Evolutionary conservation across 1,140 invertebrate genomes (phyloP).

Genomic region (Brachionus paranguensis): DNA sequence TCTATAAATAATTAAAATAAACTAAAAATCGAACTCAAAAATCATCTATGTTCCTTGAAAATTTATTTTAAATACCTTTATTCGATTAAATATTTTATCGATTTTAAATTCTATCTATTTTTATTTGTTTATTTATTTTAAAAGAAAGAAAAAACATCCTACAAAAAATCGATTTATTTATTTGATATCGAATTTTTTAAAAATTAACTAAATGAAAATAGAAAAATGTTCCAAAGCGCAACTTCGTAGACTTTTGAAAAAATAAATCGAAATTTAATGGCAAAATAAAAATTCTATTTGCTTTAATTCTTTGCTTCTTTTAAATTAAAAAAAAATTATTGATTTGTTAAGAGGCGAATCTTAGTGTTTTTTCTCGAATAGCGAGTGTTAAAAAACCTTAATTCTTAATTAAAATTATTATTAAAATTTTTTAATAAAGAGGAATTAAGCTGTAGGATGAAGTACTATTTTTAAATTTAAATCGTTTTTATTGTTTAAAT

Average conservation of each 20-base stretch:
- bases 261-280: neutral
- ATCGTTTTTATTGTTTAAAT: neutral
- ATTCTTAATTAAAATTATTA: neutral
- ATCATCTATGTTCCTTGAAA: neutral
- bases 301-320: neutral
- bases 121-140: neutral
- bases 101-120: neutral
- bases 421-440: neutral
- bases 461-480: neutral
- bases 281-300: neutral
- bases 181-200: neutral
- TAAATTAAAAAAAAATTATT: neutral
- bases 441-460: neutral
- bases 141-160: neutral
- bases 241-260: neutral
- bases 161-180: neutral
- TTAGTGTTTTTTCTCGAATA: neutral
- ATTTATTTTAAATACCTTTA: neutral
- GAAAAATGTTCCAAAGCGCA: neutral
- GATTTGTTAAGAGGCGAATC: neutral
- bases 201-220: neutral
- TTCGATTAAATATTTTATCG: neutral
- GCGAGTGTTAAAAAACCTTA: neutral
- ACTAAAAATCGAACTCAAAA: neutral
- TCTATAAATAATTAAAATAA: neutral